phyloP scores from a whole-genome alignment of 2,888 invertebrate species.

The Crioceris asparagi region DNA sequence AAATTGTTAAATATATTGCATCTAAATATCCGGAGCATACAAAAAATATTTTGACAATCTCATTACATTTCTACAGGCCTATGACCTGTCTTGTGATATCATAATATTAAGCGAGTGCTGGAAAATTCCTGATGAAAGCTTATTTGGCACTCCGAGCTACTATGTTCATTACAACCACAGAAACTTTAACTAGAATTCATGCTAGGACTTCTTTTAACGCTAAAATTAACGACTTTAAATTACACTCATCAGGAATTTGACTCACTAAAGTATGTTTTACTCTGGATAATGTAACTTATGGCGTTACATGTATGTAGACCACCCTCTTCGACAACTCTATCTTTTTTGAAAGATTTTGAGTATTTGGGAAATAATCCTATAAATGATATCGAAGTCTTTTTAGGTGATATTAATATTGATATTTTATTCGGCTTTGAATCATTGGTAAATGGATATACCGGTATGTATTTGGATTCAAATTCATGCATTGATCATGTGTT shows the following conservation, averaged over 20 bases:
- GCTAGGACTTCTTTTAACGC: slow-evolving; percentile 1
- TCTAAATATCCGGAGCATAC: not conserved
- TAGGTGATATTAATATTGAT: slow-evolving; percentile 5
- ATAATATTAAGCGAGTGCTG: not conserved
- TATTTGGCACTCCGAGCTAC: not conserved
- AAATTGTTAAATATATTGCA: not conserved
- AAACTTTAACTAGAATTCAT: not conserved
- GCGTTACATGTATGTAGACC: slow-evolving; percentile 4
- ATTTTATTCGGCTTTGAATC: not conserved
- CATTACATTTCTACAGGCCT: not conserved
- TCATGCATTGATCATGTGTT: slow-evolving; percentile 6
- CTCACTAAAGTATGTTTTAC: slow-evolving; percentile 4
- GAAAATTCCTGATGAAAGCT: not conserved
- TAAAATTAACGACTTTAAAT: slow-evolving; percentile 3
- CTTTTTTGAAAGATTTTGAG: slow-evolving; percentile 3
- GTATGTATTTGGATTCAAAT: not conserved
- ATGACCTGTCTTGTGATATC: not conserved
- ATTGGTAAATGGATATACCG: not conserved
- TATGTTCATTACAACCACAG: not conserved
- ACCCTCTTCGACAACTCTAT: slow-evolving; percentile 3
- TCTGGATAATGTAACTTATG: slow-evolving; percentile 3
- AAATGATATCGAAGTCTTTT: slow-evolving; percentile 3
- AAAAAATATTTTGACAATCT: not conserved
- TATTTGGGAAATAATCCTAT: slow-evolving; percentile 2
- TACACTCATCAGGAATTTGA: slow-evolving; percentile 1